Evolutionary conservation across 2,888 invertebrate species (phyloP), one percentile per base, ranked within the genome.

Genomic region (Tethea ocularis): DNA sequence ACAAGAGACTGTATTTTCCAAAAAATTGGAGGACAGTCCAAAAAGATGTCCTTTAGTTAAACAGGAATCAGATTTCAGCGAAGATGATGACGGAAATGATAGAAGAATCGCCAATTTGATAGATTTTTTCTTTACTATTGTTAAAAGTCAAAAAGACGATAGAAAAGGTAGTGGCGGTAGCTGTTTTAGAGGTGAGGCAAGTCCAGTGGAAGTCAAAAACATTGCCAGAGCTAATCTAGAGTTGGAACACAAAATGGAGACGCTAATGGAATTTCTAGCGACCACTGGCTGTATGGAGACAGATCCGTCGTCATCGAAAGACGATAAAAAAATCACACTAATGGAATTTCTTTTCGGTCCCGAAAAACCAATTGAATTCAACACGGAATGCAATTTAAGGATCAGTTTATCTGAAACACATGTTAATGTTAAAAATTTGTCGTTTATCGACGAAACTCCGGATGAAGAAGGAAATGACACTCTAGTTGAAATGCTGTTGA

Each of bases 71-170:
- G 93, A 88, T 56, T 59, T 93, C 1, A 87, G 86, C 2, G 89
- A 91, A 22, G 90, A 86, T 53, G 90, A 91, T 55, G 88, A 91
- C 46, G 87, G 84, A 0, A 84, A 81, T 7, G 93, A 93, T 46
- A 82, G 86, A 59, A 82, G 91, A 63, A 90, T 93, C 22, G 92
- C 93, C 0, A 92, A 91, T 66, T 67, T 93, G 7, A 91, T 93
- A 10, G 93, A 93, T 60, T 93, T 93, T 77, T 93, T 93, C 74
- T 93, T 93, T 52, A 92, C 93, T 0, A 91, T 93, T 56, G 93
- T 93, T 0, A 93, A 92, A 68, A 92, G 91, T 65, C 93, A 93
- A 59, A 89, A 84, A 46, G 88, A 88, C 11, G 89, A 91, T 0
- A 74, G 93, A 11, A 93, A 93, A 66, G 82, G 88, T 51, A 93